A percentile compares a stretch with the other conserved stretches of the same genome.
Conservation (phyloP, 2,113 vertebrate species). For the Archocentrus centrarchus region DNA sequence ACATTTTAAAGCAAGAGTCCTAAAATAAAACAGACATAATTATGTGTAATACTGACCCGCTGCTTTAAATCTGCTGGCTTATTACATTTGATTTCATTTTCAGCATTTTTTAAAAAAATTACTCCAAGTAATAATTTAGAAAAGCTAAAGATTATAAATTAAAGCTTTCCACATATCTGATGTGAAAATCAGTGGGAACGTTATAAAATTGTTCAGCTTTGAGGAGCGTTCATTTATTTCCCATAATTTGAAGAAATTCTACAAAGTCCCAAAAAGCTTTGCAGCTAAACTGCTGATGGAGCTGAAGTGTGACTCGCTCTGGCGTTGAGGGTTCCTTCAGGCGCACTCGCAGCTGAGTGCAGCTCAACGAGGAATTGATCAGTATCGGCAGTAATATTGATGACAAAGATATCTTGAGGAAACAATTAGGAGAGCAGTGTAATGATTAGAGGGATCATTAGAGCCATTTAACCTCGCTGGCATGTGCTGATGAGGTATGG, state of each 20-base stretch:
- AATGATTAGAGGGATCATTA: slow-evolving; percentile 58
- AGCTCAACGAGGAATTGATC: slow-evolving; percentile 34
- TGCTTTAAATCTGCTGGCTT: not conserved
- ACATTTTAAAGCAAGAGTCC: not conserved
- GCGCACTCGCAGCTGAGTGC: not conserved
- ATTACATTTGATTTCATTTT: not conserved
- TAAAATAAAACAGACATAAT: not conserved
- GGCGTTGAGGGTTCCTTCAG: not conserved
- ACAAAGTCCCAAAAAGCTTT: not conserved
- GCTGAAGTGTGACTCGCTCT: not conserved
- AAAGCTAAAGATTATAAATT: not conserved
- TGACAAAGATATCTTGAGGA: slow-evolving; percentile 56
- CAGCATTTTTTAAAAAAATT: accelerated
- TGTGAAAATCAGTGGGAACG: not conserved
- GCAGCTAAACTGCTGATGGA: not conserved
- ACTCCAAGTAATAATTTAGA: accelerated
- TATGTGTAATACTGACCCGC: not conserved
- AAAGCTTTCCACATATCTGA: too few species aligned
- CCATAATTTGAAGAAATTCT: not conserved
- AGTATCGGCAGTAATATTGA: slow-evolving; percentile 58
- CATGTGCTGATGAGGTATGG: slow-evolving; percentile 46
- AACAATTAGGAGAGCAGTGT: slow-evolving; percentile 63
- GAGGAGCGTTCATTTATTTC: not conserved
- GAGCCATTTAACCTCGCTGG: slow-evolving; percentile 53
- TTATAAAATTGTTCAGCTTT: accelerated